phyloP scores from a whole-genome alignment of 2,797 vertebrate species.

The Halcyon smyrnensis region DNA sequence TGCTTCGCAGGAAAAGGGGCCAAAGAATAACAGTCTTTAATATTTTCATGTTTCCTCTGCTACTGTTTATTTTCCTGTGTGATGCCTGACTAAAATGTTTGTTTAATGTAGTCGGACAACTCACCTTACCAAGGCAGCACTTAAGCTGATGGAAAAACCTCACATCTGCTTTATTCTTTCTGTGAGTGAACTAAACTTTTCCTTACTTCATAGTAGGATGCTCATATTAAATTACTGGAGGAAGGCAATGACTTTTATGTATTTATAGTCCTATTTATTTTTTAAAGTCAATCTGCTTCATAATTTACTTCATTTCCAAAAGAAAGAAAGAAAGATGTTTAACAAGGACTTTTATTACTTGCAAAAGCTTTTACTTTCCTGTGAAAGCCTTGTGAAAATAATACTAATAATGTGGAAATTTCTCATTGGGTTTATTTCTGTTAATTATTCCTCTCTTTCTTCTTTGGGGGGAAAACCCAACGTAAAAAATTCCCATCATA shows the following conservation, averaged over 20 bases:
- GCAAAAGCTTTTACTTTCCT: constrained; percentile 63
- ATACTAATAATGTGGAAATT: constrained; percentile 59
- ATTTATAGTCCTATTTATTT: constrained; percentile 71
- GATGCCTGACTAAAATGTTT: constrained; percentile 75
- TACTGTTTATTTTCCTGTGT: constrained; percentile 78
- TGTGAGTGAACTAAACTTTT: constrained; percentile 62
- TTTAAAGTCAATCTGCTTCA: constrained; percentile 61
- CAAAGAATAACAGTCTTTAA: constrained; percentile 70
- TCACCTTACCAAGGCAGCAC: constrained; percentile 61
- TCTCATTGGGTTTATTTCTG: constrained; percentile 52
- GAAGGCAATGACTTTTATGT: constrained; percentile 57
- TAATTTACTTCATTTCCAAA: constrained; percentile 60
- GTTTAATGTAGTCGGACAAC: constrained; percentile 67
- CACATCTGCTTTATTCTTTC: constrained; percentile 68
- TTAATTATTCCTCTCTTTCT: constrained; percentile 54
- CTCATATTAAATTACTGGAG: constrained; percentile 54
- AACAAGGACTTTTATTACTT: constrained; percentile 67
- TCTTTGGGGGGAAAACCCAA: constrained; percentile 10
- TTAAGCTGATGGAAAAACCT: constrained; percentile 64
- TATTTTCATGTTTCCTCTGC: constrained; percentile 75
- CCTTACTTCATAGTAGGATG: constrained; percentile 58
- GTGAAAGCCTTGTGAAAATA: constrained; percentile 59
- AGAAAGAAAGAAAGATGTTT: constrained; percentile 46
- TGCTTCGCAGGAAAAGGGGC: constrained; percentile 66
- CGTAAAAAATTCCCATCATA: constrained; percentile 54